phyloP scores from a whole-genome alignment of 2,113 vertebrate species.

The Neotragus pygmaeus region DNA sequence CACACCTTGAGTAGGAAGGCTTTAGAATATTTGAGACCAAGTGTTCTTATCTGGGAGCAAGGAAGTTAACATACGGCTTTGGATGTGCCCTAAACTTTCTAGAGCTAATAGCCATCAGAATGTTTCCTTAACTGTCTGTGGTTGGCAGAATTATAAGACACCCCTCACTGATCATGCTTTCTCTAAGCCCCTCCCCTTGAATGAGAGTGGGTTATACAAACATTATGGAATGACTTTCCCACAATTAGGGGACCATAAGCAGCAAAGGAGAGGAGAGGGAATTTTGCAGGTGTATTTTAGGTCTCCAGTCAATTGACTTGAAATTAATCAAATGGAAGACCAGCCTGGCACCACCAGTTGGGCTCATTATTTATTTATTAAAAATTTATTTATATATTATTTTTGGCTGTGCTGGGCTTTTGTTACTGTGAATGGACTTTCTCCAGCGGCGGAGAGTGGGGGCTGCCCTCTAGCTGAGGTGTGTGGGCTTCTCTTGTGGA shows the following conservation, averaged over 20 bases:
- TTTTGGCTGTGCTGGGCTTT: background rate
- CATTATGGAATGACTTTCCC: background rate
- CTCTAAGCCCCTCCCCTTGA: background rate
- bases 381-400: background rate
- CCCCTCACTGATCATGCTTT: background rate
- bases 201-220: background rate
- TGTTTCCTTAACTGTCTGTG: background rate
- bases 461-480: background rate
- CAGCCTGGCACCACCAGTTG: no score
- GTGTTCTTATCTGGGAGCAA: background rate
- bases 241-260: no score
- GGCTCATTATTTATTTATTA: background rate
- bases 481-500: background rate
- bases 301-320: background rate
- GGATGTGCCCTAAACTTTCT: background rate
- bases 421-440: background rate
- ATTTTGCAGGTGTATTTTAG: background rate
- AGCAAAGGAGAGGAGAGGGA: background rate
- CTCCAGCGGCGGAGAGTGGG: accelerated
- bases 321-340: background rate
- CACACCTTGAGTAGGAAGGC: background rate
- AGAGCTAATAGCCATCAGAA: background rate
- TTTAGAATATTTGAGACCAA: background rate
- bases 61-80: background rate
- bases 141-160: background rate